phyloP scores from a whole-genome alignment of 1,140 invertebrate species.

The Orius laevigatus region DNA sequence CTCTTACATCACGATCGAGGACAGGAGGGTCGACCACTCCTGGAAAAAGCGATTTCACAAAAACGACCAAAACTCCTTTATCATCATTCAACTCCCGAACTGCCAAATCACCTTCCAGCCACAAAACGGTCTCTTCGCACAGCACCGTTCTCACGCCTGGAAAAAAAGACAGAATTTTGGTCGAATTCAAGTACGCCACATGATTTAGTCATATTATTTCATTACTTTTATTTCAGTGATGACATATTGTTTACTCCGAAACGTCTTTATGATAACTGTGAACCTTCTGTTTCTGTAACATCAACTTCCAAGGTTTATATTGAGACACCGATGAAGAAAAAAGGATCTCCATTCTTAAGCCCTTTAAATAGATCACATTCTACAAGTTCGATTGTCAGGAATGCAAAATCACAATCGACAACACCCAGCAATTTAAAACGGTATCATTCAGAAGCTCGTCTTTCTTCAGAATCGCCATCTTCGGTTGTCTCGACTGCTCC shows the following conservation, averaged over 20 bases:
- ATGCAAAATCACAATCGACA: neutral
- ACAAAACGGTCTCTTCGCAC: too few relatives aligned
- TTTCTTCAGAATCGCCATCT: neutral
- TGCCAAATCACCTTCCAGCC: too few relatives aligned
- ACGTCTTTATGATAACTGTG: neutral
- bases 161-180: too few relatives aligned
- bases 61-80: too few relatives aligned
- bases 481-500: neutral
- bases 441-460: conserved; percentile 13
- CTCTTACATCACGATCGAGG: too few relatives aligned
- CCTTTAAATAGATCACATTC: conserved; percentile 13
- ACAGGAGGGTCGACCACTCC: too few relatives aligned
- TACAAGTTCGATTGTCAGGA: conserved; percentile 8
- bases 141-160: too few relatives aligned
- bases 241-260: conserved; percentile 4
- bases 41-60: too few relatives aligned
- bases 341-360: neutral
- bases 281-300: conserved; percentile 3
- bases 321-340: neutral
- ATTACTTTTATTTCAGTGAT: neutral
- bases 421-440: neutral
- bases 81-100: too few relatives aligned
- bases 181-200: too few relatives aligned
- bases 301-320: conserved; percentile 2
- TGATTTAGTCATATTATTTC: neutral